phyloP scores from a whole-genome alignment of 2,888 invertebrate species.

The Molorchus minor region DNA sequence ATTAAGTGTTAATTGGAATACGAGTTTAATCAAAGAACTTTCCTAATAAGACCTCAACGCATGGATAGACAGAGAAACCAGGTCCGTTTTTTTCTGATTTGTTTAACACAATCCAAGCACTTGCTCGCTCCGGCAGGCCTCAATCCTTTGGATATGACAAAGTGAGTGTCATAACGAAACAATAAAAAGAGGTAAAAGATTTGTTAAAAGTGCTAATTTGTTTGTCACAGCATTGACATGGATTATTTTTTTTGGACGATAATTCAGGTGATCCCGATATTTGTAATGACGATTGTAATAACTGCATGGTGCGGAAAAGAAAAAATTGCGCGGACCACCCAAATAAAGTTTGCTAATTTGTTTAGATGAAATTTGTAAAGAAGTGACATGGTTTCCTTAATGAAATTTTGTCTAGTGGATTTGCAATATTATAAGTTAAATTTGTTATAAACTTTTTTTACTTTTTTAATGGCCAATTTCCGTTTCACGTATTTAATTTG shows the following conservation, averaged over 20 bases:
- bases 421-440: too few relatives aligned
- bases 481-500: too few relatives aligned
- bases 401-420: too few relatives aligned
- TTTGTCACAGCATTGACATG: slow-evolving; percentile 26
- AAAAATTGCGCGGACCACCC: neutral
- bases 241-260: slow-evolving; percentile 8
- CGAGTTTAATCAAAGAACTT: slow-evolving; percentile 21
- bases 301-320: neutral
- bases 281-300: neutral
- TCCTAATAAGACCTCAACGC: slow-evolving; percentile 26
- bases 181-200: slow-evolving; percentile 15
- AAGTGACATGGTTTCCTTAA: too few relatives aligned
- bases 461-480: too few relatives aligned
- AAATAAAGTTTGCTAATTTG: too few relatives aligned
- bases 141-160: slow-evolving; percentile 6
- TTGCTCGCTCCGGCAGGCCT: slow-evolving; percentile 8
- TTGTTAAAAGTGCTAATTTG: slow-evolving; percentile 10
- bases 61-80: slow-evolving; percentile 24
- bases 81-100: slow-evolving; percentile 15
- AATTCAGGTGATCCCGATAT: slow-evolving; percentile 23
- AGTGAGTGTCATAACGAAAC: slow-evolving; percentile 9
- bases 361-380: too few relatives aligned
- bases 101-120: slow-evolving; percentile 18
- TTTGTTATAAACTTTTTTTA: too few relatives aligned
- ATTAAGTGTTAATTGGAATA: slow-evolving; percentile 25